Evolutionary conservation across 2,113 vertebrate genomes (phyloP).

Genomic region (Sphaerodactylus townsendi): DNA sequence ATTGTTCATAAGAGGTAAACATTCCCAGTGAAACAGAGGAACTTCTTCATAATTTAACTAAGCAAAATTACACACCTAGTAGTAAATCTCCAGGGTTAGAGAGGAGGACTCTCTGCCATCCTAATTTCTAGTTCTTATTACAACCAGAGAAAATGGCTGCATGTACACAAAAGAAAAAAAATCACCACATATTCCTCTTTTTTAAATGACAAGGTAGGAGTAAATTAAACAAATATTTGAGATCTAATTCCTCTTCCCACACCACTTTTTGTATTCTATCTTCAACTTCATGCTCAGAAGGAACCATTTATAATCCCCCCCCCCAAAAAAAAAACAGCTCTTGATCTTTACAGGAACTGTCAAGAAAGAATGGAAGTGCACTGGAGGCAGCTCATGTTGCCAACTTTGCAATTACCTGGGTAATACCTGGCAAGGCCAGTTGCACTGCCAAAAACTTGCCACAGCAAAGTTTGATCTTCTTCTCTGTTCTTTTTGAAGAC

Average conservation of each 20-base stretch:
- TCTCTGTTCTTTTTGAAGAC: constrained; percentile 92
- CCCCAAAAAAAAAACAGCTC: not conserved
- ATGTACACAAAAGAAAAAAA: not conserved
- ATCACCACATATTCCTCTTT: not conserved
- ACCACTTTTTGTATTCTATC: not conserved
- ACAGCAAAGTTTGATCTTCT: constrained; percentile 92
- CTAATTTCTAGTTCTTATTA: not conserved
- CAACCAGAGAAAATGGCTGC: not conserved
- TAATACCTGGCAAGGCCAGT: constrained; percentile 95
- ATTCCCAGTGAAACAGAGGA: fast-evolving
- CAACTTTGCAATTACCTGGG: constrained; percentile 81
- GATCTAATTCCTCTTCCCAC: not conserved
- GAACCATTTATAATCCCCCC: not conserved
- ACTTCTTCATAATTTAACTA: not conserved
- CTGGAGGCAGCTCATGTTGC: not conserved
- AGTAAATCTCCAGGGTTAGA: not conserved
- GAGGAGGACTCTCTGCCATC: not conserved
- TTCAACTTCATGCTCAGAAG: not conserved
- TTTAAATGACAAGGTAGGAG: not conserved
- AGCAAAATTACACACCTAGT: not conserved
- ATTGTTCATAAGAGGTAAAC: not conserved
- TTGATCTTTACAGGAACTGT: not conserved
- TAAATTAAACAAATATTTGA: not conserved
- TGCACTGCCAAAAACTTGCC: constrained; percentile 98
- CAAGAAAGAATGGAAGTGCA: not conserved